phyloP scores from a whole-genome alignment of 2,888 invertebrate species.

The Dynastes tityus region DNA sequence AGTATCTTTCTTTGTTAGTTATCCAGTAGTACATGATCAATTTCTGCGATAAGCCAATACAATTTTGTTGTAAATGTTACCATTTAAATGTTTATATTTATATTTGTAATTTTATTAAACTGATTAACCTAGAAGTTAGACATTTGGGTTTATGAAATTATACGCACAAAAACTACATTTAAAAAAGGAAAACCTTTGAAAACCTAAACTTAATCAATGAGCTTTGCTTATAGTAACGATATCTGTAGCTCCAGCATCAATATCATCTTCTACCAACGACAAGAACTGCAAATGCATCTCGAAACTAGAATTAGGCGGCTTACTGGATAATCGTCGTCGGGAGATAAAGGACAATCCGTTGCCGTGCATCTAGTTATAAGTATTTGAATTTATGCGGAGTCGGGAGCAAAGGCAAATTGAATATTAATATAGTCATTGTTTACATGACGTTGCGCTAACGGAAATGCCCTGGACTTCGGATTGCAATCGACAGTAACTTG shows the following conservation, averaged over 20 bases:
- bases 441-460: constrained; percentile 45
- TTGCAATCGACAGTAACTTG: constrained; percentile 44
- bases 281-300: background rate
- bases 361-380: constrained; percentile 36
- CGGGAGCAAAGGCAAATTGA: constrained; percentile 45
- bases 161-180: no score
- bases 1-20: no score
- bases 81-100: no score
- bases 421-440: constrained; percentile 48
- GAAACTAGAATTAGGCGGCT: constrained; percentile 25
- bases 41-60: no score
- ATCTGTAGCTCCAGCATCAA: background rate
- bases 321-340: constrained; percentile 21
- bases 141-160: no score
- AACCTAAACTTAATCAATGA: no score
- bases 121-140: no score
- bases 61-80: no score
- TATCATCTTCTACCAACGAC: background rate
- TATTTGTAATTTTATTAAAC: no score
- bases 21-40: no score
- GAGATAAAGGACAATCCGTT: constrained; percentile 24
- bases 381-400: constrained; percentile 48
- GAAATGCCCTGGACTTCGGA: constrained; percentile 24
- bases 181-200: no score
- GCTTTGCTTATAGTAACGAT: no score